Evolutionary conservation across 2,113 vertebrate genomes (phyloP).

Genomic region (Ciconia maguari): DNA sequence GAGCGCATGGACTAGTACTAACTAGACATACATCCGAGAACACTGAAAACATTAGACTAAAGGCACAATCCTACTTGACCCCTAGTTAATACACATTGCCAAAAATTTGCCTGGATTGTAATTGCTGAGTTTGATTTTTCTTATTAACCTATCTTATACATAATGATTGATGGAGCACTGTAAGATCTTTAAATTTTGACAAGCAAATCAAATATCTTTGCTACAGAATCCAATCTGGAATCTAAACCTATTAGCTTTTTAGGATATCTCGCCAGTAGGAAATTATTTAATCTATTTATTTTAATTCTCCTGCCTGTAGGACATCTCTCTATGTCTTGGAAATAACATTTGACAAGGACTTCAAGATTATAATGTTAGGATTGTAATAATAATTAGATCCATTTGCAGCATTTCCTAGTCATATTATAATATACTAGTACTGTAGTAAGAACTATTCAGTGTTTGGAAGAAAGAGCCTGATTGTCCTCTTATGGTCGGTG

Average conservation of each 20-base stretch:
- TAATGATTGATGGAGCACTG: slow-evolving; percentile 34
- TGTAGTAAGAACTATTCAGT: slow-evolving; percentile 19
- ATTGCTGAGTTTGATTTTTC: not conserved
- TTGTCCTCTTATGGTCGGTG: not conserved
- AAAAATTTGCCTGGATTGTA: not conserved
- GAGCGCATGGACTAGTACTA: not conserved
- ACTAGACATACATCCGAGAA: not conserved
- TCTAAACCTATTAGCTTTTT: slow-evolving; percentile 71
- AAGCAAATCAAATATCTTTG: slow-evolving; percentile 65
- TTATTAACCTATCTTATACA: not conserved
- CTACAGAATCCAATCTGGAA: slow-evolving; percentile 56
- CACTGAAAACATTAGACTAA: not conserved
- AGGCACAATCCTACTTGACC: not conserved
- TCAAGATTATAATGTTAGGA: slow-evolving; percentile 62
- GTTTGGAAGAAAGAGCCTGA: slow-evolving; percentile 1
- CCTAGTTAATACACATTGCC: not conserved
- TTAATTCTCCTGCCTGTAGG: slow-evolving; percentile 70
- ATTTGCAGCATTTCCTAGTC: slow-evolving; percentile 69
- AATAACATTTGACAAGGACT: slow-evolving; percentile 69
- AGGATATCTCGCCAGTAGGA: slow-evolving; percentile 64
- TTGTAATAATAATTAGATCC: slow-evolving; percentile 69
- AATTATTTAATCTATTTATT: slow-evolving; percentile 77
- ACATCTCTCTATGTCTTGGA: slow-evolving; percentile 69
- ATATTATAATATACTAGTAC: slow-evolving; percentile 49
- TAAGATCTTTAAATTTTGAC: slow-evolving; percentile 44